Evolutionary conservation across 2,113 vertebrate species (phyloP).

Genomic region (Mystacornis crossleyi): DNA sequence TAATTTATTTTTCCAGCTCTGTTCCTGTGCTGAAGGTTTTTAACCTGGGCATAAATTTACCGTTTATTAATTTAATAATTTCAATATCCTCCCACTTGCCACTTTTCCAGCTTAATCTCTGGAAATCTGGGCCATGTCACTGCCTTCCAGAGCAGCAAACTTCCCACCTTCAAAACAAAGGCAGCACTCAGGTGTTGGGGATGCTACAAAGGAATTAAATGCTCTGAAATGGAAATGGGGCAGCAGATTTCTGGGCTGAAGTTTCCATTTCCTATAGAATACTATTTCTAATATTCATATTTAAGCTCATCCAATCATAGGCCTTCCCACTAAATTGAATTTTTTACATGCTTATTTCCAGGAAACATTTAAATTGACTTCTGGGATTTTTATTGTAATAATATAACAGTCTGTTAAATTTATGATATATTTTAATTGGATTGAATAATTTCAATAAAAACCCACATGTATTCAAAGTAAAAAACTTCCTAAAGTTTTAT

Average conservation of each 20-base stretch:
- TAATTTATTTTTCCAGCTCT: background rate
- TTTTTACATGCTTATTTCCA: background rate
- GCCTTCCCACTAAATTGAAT: background rate
- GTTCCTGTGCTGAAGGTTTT: background rate
- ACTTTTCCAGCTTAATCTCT: background rate
- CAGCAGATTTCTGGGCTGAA: background rate
- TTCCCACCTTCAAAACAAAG: background rate
- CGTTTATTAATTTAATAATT: background rate
- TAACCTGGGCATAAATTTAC: background rate
- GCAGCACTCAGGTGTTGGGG: background rate
- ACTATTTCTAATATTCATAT: background rate
- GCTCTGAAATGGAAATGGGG: background rate
- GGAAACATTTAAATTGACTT: background rate
- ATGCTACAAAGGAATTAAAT: background rate
- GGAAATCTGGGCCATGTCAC: background rate
- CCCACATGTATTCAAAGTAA: background rate
- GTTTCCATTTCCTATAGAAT: background rate
- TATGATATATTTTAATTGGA: background rate
- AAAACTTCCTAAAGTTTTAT: background rate
- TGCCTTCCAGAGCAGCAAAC: background rate
- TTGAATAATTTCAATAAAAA: background rate
- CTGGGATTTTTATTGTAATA: background rate
- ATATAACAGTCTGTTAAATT: background rate
- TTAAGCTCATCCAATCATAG: background rate
- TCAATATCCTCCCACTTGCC: background rate